Conservation (phyloP, 2,113 vertebrate genomes). For the Scomber scombrus region DNA sequence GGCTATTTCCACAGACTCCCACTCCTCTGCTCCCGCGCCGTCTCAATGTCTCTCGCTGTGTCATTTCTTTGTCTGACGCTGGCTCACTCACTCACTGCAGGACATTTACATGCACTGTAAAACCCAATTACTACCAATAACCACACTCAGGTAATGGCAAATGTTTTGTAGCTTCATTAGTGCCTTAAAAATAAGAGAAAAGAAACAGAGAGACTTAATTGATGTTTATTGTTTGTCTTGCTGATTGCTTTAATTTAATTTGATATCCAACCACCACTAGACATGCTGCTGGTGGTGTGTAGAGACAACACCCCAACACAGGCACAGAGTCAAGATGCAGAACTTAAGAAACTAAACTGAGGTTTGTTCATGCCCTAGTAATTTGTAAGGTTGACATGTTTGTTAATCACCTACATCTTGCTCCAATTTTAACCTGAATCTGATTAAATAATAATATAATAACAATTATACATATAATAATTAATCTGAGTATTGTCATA, state of each 20-base stretch:
- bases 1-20: slow-evolving; percentile 69
- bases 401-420: too few species aligned
- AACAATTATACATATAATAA: too few species aligned
- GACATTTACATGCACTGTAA: slow-evolving; percentile 16
- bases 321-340: not conserved
- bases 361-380: not conserved
- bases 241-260: slow-evolving; percentile 11
- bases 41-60: slow-evolving; percentile 61
- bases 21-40: slow-evolving; percentile 54
- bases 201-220: not conserved
- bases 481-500: too few species aligned
- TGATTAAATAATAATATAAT: too few species aligned
- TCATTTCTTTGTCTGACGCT: slow-evolving; percentile 60
- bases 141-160: not conserved
- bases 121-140: slow-evolving; percentile 38
- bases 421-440: too few species aligned
- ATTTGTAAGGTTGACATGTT: too few species aligned
- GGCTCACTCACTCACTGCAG: slow-evolving; percentile 18
- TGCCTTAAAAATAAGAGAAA: not conserved
- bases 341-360: not conserved
- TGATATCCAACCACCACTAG: not conserved
- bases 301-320: slow-evolving; percentile 7
- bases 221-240: not conserved
- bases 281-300: not conserved
- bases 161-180: not conserved